Percentiles rank a stretch among this genome's conserved stretches.
Evolutionary conservation across 2,888 invertebrate species (phyloP).

Genomic region (Oxyteleia sp.): DNA sequence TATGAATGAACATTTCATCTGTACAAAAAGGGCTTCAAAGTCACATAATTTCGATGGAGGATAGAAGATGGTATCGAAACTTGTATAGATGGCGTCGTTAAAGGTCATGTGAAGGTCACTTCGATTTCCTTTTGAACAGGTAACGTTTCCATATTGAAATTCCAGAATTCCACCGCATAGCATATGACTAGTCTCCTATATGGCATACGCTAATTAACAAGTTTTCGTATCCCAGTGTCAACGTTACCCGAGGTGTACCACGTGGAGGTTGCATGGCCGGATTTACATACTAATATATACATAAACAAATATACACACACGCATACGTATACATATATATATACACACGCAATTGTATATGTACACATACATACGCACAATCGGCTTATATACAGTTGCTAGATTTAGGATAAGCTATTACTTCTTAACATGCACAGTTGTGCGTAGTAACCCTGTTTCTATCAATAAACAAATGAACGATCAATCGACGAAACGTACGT

Average conservation of each 20-base stretch:
- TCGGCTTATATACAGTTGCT: conserved; percentile 78
- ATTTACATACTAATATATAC: conserved; percentile 53
- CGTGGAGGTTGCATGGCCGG: conserved; percentile 57
- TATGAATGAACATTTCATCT: conserved; percentile 46
- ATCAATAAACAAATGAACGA: conserved; percentile 66
- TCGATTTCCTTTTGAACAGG: conserved; percentile 65
- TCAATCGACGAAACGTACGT: neutral
- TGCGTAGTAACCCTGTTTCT: conserved; percentile 78
- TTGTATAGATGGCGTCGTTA: conserved; percentile 52
- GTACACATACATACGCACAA: conserved; percentile 25
- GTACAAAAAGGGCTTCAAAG: conserved; percentile 60
- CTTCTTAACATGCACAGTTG: conserved; percentile 78
- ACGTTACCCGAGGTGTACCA: conserved; percentile 50
- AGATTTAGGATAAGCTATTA: conserved; percentile 42
- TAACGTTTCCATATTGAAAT: conserved; percentile 35
- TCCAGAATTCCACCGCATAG: conserved; percentile 46
- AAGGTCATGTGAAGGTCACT: conserved; percentile 55
- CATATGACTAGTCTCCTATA: conserved; percentile 60
- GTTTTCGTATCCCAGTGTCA: conserved; percentile 33
- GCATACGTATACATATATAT: conserved; percentile 16
- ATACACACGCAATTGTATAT: conserved; percentile 19
- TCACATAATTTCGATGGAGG: conserved; percentile 53
- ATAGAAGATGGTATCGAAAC: conserved; percentile 64
- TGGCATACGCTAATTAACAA: conserved; percentile 59
- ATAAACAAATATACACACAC: conserved; percentile 30